These are phyloP conservation scores for Oreochromis tanganicae DNA, from an alignment of 2,113 vertebrate species.

Conservation along the genomic window DNA sequence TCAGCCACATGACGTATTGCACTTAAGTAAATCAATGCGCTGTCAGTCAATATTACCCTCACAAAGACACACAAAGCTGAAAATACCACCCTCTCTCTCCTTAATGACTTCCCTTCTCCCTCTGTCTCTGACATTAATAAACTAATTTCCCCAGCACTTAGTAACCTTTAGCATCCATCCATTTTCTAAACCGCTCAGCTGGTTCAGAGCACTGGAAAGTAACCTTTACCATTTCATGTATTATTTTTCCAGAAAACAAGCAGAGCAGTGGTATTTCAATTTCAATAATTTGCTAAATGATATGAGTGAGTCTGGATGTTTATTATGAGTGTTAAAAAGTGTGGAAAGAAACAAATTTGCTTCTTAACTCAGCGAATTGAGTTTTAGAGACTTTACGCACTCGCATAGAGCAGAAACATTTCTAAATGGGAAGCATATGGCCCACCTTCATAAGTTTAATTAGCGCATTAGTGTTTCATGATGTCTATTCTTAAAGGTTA, in stretches of 20 bases:
- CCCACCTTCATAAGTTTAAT: background rate
- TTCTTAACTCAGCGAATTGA: background rate
- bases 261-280: background rate
- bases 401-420: fast-evolving
- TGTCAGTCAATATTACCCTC: background rate
- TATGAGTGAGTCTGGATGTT: background rate
- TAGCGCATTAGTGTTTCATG: background rate
- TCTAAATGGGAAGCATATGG: background rate
- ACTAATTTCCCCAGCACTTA: slow-evolving; percentile 10
- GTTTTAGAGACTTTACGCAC: background rate
- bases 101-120: background rate
- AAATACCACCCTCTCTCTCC: background rate
- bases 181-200: background rate
- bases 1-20: slow-evolving; percentile 23
- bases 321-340: background rate
- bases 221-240: background rate
- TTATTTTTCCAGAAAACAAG: background rate
- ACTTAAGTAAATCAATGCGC: slow-evolving; percentile 38
- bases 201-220: background rate
- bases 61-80: background rate
- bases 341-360: background rate
- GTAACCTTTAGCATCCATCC: slow-evolving; percentile 7
- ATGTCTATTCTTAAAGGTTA: background rate
- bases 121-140: background rate
- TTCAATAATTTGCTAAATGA: background rate